These are phyloP conservation scores for Pandion haliaetus DNA, from an alignment of 2,113 vertebrate species.

Conservation along the genomic window DNA sequence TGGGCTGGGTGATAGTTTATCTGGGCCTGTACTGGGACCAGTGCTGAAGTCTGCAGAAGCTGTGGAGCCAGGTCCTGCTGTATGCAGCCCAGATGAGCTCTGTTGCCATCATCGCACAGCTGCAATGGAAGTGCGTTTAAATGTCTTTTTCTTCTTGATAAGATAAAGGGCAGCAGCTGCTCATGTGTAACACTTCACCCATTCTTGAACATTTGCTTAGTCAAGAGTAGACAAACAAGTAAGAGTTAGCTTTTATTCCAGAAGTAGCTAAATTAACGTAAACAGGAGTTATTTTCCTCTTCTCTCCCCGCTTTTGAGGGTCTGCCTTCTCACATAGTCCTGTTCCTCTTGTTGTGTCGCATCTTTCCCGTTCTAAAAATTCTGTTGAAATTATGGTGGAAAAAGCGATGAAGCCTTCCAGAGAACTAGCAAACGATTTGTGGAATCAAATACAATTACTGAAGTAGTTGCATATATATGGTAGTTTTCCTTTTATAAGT, in stretches of 20 bases:
- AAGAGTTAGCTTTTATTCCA: not conserved
- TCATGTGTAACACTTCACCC: not conserved
- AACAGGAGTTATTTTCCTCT: not conserved
- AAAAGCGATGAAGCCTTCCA: not conserved
- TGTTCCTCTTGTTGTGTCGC: not conserved
- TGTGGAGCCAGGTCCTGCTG: not conserved
- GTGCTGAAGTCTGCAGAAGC: not conserved
- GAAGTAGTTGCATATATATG: not conserved
- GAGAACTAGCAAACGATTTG: not conserved
- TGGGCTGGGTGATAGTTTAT: not conserved
- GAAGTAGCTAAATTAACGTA: not conserved
- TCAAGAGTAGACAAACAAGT: too few species aligned
- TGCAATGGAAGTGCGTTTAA: not conserved
- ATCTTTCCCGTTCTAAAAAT: not conserved
- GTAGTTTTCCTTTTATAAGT: not conserved
- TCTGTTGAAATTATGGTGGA: not conserved
- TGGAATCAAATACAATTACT: not conserved
- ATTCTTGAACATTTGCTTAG: not conserved
- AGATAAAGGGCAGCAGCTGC: not conserved
- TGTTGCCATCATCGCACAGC: not conserved
- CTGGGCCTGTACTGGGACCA: not conserved
- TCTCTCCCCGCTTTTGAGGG: not conserved
- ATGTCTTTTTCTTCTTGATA: not conserved
- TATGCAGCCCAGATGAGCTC: not conserved
- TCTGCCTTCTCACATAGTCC: fast-evolving